Evolutionary conservation across 2,797 vertebrate genomes (phyloP).

Genomic region (Sciurus carolinensis): DNA sequence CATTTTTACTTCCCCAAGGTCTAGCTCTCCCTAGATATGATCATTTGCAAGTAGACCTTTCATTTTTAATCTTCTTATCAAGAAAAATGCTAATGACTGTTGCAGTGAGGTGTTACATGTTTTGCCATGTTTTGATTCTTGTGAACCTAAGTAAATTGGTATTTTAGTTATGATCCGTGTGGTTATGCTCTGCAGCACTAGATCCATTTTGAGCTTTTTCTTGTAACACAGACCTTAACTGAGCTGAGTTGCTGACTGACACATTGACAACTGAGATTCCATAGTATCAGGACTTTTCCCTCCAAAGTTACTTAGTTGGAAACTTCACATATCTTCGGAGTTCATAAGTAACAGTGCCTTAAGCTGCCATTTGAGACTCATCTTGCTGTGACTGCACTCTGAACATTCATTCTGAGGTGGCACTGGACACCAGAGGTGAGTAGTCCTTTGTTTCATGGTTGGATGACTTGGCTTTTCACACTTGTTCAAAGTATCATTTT

Average conservation of each 20-base stretch:
- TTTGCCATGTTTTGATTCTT: background rate
- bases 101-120: background rate
- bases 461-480: background rate
- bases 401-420: background rate
- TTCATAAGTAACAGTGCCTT: background rate
- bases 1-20: background rate
- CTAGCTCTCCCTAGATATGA: background rate
- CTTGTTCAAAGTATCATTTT: background rate
- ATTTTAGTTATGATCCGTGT: background rate
- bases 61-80: constrained; percentile 38
- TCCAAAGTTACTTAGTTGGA: background rate
- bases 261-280: background rate
- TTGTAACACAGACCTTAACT: background rate
- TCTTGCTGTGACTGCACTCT: background rate
- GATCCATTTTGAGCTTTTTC: background rate
- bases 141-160: background rate
- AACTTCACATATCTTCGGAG: background rate
- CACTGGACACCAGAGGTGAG: background rate
- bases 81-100: constrained; percentile 6
- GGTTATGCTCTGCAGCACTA: background rate
- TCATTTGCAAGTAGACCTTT: background rate
- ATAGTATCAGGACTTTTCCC: background rate
- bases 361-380: too few species aligned
- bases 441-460: background rate
- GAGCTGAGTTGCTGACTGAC: background rate